Conservation (phyloP, 2,113 vertebrate species). For the Helogale parvula region DNA sequence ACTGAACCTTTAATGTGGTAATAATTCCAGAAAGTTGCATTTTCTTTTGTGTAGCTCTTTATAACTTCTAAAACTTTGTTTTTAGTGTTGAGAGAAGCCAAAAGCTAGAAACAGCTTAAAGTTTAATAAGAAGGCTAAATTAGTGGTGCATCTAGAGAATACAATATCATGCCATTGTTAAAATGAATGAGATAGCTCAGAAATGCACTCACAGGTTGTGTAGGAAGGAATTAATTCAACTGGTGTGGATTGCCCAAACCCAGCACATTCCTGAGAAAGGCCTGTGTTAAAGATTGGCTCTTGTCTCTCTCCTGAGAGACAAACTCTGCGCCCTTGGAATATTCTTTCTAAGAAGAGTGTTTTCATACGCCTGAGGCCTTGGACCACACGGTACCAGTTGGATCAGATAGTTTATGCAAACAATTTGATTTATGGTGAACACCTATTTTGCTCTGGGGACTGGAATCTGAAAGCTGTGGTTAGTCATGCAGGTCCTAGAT, state of each 20-base stretch:
- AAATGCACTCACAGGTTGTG: not conserved
- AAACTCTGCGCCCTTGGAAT: not conserved
- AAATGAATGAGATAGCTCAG: not conserved
- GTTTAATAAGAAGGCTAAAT: not conserved
- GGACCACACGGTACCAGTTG: not conserved
- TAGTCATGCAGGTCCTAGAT: not conserved
- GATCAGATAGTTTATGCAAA: conserved; percentile 23
- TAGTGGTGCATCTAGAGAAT: not conserved
- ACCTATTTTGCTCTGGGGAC: not conserved
- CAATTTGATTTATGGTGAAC: not conserved
- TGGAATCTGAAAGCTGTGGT: not conserved
- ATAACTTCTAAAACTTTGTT: conserved; percentile 14
- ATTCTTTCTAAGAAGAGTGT: not conserved
- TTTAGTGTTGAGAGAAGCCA: conserved; percentile 4
- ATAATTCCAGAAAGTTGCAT: conserved; percentile 8
- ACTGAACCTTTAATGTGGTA: conserved; percentile 1
- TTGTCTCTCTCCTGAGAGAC: not conserved
- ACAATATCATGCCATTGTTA: not conserved
- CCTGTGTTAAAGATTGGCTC: not conserved
- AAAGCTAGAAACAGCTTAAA: conserved; percentile 18
- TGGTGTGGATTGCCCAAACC: not conserved
- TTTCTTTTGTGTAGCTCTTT: conserved; percentile 25
- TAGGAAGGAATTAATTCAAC: not conserved
- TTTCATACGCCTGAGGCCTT: not conserved
- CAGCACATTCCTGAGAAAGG: not conserved